phyloP scores from a whole-genome alignment of 2,113 vertebrate species.

The Irena cyanogastra region DNA sequence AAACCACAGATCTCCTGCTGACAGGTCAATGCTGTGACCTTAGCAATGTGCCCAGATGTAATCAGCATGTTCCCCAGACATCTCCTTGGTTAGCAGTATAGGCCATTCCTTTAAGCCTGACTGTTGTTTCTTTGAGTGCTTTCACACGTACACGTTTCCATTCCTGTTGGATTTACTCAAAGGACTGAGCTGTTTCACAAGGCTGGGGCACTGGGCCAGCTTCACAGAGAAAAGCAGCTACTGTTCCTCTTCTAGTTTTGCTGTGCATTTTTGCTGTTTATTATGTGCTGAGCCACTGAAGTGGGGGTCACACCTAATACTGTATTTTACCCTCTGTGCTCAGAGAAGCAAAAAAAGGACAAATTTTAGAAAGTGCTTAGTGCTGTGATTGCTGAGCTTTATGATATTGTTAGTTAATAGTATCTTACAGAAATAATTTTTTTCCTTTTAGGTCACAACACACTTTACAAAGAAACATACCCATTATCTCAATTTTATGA shows the following conservation, averaged over 20 bases:
- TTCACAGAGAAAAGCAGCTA: background rate
- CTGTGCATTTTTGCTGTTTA: background rate
- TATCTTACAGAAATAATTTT: background rate
- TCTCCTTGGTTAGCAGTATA: background rate
- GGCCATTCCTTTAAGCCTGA: background rate
- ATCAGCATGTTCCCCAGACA: background rate
- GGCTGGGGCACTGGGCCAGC: background rate
- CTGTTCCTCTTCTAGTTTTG: background rate
- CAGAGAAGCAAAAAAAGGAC: background rate
- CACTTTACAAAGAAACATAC: background rate
- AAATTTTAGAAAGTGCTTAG: background rate
- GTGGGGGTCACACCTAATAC: background rate
- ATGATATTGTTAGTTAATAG: background rate
- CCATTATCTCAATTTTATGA: background rate
- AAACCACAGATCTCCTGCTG: background rate
- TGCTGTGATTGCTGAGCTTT: background rate
- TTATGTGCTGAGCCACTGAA: background rate
- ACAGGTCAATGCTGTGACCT: background rate
- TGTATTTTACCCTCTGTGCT: background rate
- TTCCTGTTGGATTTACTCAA: background rate
- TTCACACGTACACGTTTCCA: rapidly evolving
- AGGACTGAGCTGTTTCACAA: background rate
- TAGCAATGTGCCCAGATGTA: background rate
- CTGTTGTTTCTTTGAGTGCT: background rate
- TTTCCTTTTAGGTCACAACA: background rate